Evolutionary conservation across 2,797 vertebrate species (phyloP), one percentile per base, ranked within the genome.

Genomic region (Sebastes diploproa): DNA sequence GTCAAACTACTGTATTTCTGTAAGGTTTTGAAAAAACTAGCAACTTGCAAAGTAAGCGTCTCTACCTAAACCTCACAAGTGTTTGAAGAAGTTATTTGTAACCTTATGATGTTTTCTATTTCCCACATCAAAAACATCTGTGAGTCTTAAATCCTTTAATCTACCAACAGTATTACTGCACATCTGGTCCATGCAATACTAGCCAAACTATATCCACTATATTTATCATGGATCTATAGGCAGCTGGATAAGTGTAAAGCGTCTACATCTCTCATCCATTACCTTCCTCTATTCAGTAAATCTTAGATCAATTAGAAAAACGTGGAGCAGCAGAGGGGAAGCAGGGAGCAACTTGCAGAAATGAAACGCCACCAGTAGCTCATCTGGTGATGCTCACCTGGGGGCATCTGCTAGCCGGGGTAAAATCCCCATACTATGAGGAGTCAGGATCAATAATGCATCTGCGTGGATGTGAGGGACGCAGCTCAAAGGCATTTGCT

Each of bases 361-460:
- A 90, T 85, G 74, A 88, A 85, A 91, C 10, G 11, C 73, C 78
- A 85, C 82, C 77, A 78, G 78, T 77, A 81, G 78, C 90, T 88
- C 91, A 89, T 91, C 86, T 90, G 84, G 74, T 90, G 85, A 80
- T 74, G 85, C 86, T 89, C 78, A 86, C 87, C 90, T 63, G 68
- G 81, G 88, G 88, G 85, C 82, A 81, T 91, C 78, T 77, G 82
- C 86, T 82, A 75, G 88, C 79, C 34, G 29, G 71, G 86, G 88
- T 89, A 89, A 89, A 90, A 85, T 87, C 92, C 90, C 90, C 83
- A 69, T 90, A 90, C 90, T 86, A 87, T 90, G 89, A 88, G 91
- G 85, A 92, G 87, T 92, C 90, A 92, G 78, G 91, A 95, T 96
- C 94, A 96, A 95, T 95, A 95, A 95, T 95, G 94, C 94, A 95